Evolutionary conservation across 2,113 vertebrate species (phyloP), one percentile per base, ranked within the genome.

Genomic region (Callithrix jacchus): DNA sequence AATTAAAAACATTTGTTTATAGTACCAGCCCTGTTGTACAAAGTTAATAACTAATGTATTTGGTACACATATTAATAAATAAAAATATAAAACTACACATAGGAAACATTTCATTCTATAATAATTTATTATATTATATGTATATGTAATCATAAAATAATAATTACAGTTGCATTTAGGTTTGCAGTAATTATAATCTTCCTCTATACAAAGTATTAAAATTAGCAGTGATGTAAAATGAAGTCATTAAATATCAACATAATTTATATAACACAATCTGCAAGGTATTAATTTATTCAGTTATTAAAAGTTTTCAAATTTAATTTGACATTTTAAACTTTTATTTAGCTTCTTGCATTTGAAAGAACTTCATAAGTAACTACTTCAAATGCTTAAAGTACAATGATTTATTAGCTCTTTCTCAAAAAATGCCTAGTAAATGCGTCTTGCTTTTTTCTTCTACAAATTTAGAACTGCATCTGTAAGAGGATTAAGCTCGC

Each of bases 271-370:
- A 93, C 13, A 91, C 5, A 92, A 84, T 71, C 35, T 86, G 23
- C 92, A 87, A 74, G 79, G 27, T 47, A 40, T 2, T 6, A 71
- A 71, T 68, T 32, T 54, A 85, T 68, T 92, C 47, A 71, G 6
- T 23, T 83, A 76, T 84, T 40, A 83, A 84, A 89, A 58, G 8
- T 83, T 93, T 94, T 96, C 5, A 40, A 95, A 89, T 64, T 91
- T 86, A 91, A 85, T 92, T 82, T 82, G 27, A 76, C 30, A 93
- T 52, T 91, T 89, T 79, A 95, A 87, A 84, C 56, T 45, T 93
- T 92, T 93, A 91, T 79, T 91, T 92, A 95, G 37, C 35, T 93
- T 20, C 56, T 81, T 92, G 30, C 79, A 87, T 84, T 85, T 95
- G 23, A 87, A 56, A 89, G 5, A 5, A 86, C 40, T 85, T 96